Base-by-base conservation (phyloP, 2,888 invertebrate genomes). In the Lumbricus terrestris region DNA sequence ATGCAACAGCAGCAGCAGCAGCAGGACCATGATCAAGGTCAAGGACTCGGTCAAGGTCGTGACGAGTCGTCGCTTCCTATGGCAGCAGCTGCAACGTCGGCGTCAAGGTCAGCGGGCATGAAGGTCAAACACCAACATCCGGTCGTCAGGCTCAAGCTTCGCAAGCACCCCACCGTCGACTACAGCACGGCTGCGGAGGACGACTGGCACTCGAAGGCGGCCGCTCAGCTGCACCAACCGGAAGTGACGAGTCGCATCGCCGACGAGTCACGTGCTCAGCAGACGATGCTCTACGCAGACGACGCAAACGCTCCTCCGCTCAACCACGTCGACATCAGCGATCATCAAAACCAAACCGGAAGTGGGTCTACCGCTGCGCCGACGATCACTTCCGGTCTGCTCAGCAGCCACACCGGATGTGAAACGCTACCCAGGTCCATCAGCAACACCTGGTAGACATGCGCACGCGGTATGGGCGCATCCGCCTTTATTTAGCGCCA, bases 161-260 rank as follows among this genome's bases (percentile, higher is more conserved):
- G 90, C 38, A 90, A 90, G 42, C 90, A 90, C 42, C 38, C 90
- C 18, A 90, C 90, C 37, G 82, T 90, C 38, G 90, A 90, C 42
- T 90, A 90, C 85, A 85, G 85, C 35, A 18, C 85, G 35, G 34
- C 85, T 15, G 34, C 34, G 34, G 85, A 85, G 8, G 85, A 85
- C 35, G 85, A 37, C 35, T 85, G 85, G 85, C 85, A 85, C 40
- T 35, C 33, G 83, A 33, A n/a, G 34, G 34, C 16, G n/a, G n/a
- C n/a, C n/a, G n/a, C n/a, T n/a, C n/a, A n/a, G n/a, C n/a, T n/a
- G 34, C 83, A 83, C 83, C 83, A 85, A 34, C 35, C 34, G 35
- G 35, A 85, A 34, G 34, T 34, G 85, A 18, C 85, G 18, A 85
- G n/a, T 85, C 34, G 6, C 85, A 34, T 33, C 35, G 5, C 35